Conservation (phyloP, 2,888 invertebrate genomes). For the Sminthurinus aureus region DNA sequence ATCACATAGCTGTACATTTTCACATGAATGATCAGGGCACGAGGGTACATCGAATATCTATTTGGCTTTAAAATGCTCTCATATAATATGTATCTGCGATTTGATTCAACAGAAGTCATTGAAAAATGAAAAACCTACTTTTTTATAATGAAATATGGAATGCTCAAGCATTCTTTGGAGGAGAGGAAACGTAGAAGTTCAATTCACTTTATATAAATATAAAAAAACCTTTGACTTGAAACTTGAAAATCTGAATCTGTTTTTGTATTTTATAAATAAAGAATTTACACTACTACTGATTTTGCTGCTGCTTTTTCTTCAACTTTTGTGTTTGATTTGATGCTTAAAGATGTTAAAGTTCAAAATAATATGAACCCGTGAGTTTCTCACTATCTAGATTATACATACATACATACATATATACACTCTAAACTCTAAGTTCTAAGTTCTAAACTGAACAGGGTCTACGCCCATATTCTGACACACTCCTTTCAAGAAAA, state of each 20-base stretch:
- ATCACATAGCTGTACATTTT: neutral
- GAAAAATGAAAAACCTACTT: no score
- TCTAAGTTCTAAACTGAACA: no score
- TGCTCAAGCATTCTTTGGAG: no score
- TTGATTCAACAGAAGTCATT: no score
- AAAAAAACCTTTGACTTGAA: neutral
- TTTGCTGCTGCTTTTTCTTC: no score
- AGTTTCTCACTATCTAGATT: neutral
- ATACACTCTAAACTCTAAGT: neutral
- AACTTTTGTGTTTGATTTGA: neutral
- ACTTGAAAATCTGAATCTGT: neutral
- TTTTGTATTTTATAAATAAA: no score
- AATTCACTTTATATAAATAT: neutral
- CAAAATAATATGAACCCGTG: conserved; percentile 32
- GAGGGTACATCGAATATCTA: neutral
- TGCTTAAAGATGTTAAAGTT: conserved; percentile 21
- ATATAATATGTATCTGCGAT: no score
- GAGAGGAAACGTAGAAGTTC: no score
- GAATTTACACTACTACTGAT: no score
- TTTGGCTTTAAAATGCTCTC: no score
- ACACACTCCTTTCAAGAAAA: conserved; percentile 35
- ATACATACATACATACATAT: no score
- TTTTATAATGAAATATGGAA: no score
- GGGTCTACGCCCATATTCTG: conserved; percentile 32
- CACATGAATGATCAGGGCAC: conserved; percentile 4